Evolutionary conservation across 2,888 invertebrate species (phyloP).

Genomic region (Orchesellides sinensis): DNA sequence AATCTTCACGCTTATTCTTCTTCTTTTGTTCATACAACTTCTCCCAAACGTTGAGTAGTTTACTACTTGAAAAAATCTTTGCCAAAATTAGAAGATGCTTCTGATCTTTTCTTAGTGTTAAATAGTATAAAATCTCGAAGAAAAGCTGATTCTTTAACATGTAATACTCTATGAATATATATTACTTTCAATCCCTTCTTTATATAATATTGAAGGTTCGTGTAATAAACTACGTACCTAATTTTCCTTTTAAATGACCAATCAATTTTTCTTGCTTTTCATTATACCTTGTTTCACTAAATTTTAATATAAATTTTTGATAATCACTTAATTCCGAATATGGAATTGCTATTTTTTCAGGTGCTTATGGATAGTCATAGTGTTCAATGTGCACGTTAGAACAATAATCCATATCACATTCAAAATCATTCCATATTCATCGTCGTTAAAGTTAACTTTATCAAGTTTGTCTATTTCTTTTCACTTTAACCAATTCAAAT

Average conservation of each 20-base stretch:
- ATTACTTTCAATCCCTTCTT: neutral
- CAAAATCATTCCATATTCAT: neutral
- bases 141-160: neutral
- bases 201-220: slow-evolving; percentile 20
- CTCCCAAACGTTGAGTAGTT: neutral
- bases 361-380: slow-evolving; percentile 32
- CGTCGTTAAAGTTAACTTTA: neutral
- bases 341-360: slow-evolving; percentile 11
- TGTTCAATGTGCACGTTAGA: neutral
- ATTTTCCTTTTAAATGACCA: neutral
- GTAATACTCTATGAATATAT: neutral
- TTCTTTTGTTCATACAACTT: neutral
- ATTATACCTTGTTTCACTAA: neutral
- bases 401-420: slow-evolving; percentile 1
- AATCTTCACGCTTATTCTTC: neutral
- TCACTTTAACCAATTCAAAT: slow-evolving; percentile 23
- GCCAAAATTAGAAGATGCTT: neutral
- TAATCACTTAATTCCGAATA: neutral
- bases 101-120: neutral
- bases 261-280: slow-evolving; percentile 24
- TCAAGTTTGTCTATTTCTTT: neutral
- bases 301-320: slow-evolving; percentile 7
- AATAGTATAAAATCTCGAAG: neutral
- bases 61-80: neutral
- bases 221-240: slow-evolving; percentile 25